Evolutionary conservation across 2,888 invertebrate species (phyloP), one percentile per base, ranked within the genome.

Genomic region (Allacma fusca): DNA sequence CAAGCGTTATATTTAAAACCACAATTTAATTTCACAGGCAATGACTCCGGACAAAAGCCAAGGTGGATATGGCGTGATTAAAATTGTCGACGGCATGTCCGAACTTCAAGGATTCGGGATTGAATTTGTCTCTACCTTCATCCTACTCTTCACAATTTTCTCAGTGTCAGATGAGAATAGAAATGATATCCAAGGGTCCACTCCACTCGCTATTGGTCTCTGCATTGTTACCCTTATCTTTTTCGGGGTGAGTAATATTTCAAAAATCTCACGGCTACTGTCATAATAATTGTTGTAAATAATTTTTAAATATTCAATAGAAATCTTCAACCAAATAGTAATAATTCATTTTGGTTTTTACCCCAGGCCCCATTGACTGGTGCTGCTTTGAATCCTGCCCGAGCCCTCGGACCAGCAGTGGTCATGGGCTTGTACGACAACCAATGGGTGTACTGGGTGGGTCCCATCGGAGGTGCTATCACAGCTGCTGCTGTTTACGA

Each of bases 391-490:
- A 89, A 89, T 81, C 87, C 88, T 21, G 89, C 89, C 5, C 85
- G 89, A 68, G 87, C 87, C 59, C 86, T 89, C 78, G 89, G 88
- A n/a, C 88, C 88, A 0, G 87, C 88, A 12, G 86, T 88, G 29
- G 85, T 88, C 50, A 84, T 85, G 73, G 86, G 86, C 12, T 79
- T 85, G 16, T 89, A 88, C 87, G 84, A 85, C 4, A 81, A 87
- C 76, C 88, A 89, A 79, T 89, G 88, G 93, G 90, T 95, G 0
- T 96, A 94, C 88, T 96, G 95, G 95, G 90, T 91, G n/a, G 96
- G 95, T 0, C 95, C 95, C 0, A 90, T 93, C 79, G 72, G 75
- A 7, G 83, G 83, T 43, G 83, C 75, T 12, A 28, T 82, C 0
- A 62, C 69, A 1, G 83, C 81, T 19, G 81, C 74, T 24, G 62